Evolutionary conservation across 2,113 vertebrate species (phyloP).

Genomic region (Toxotes jaculatrix): DNA sequence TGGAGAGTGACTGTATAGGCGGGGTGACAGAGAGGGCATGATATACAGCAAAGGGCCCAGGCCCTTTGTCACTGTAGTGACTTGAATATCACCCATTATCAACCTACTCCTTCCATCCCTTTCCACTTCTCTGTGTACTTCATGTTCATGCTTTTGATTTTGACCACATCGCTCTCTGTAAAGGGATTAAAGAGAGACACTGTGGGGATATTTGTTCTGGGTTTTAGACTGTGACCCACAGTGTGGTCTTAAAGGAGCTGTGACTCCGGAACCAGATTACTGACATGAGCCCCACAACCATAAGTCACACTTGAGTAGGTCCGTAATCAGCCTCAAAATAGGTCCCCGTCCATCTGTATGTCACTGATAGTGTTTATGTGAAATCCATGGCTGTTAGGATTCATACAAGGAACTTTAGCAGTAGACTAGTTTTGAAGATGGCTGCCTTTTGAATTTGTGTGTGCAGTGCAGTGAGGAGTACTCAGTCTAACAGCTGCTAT

Average conservation of each 20-base stretch:
- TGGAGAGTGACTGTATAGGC: too few relatives aligned
- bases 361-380: constrained; percentile 50
- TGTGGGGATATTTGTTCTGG: constrained; percentile 19
- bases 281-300: constrained; percentile 36
- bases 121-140: constrained; percentile 12
- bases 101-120: not conserved
- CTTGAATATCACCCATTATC: constrained; percentile 23
- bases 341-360: constrained; percentile 58
- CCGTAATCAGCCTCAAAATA: constrained; percentile 56
- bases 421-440: constrained; percentile 40
- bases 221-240: constrained; percentile 13
- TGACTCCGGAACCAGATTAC: constrained; percentile 36
- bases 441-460: constrained; percentile 50
- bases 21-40: too few relatives aligned
- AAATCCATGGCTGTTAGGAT: constrained; percentile 42
- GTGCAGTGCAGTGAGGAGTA: constrained; percentile 22
- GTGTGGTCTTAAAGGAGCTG: constrained; percentile 22
- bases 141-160: constrained; percentile 25
- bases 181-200: not conserved
- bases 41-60: too few relatives aligned
- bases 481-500: constrained; percentile 34
- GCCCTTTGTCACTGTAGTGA: constrained; percentile 32
- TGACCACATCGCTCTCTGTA: not conserved
- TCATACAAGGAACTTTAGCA: constrained; percentile 24
- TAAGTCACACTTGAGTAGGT: constrained; percentile 32